These are phyloP conservation scores for Melanotaenia nigrans DNA, from an alignment of 2,797 vertebrate species.

Conservation along the genomic window DNA sequence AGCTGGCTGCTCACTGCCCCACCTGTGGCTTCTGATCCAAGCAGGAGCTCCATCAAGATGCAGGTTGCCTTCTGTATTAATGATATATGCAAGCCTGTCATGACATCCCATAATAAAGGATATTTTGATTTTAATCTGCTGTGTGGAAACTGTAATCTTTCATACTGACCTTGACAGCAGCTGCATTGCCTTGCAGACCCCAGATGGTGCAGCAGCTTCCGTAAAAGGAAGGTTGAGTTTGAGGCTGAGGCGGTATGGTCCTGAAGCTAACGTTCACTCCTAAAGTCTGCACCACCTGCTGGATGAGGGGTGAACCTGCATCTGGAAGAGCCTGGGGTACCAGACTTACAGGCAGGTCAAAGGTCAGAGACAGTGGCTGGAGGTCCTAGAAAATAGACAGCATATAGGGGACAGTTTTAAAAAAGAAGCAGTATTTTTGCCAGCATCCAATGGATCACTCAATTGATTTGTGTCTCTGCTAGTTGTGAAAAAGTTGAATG, in stretches of 20 bases:
- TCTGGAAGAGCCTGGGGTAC: conserved; percentile 80
- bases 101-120: neutral
- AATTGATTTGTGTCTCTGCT: conserved; percentile 54
- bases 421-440: conserved; percentile 37
- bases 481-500: conserved; percentile 41
- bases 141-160: conserved; percentile 3
- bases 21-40: conserved; percentile 76
- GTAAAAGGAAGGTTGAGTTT: conserved; percentile 78
- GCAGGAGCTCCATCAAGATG: conserved; percentile 82
- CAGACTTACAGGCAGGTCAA: conserved; percentile 83
- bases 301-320: conserved; percentile 80
- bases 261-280: conserved; percentile 84
- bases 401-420: conserved; percentile 36
- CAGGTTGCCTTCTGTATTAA: conserved; percentile 80
- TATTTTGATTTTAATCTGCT: neutral
- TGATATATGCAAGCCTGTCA: neutral
- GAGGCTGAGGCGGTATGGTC: conserved; percentile 62
- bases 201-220: conserved; percentile 82
- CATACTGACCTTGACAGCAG: conserved; percentile 78
- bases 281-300: conserved; percentile 83
- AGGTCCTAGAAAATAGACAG: conserved; percentile 74
- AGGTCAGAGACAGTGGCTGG: conserved; percentile 83
- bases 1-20: conserved; percentile 82
- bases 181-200: conserved; percentile 81
- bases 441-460: conserved; percentile 48